Evolutionary conservation across 2,888 invertebrate genomes (phyloP).

Genomic region (Xestobium rufovillosum): DNA sequence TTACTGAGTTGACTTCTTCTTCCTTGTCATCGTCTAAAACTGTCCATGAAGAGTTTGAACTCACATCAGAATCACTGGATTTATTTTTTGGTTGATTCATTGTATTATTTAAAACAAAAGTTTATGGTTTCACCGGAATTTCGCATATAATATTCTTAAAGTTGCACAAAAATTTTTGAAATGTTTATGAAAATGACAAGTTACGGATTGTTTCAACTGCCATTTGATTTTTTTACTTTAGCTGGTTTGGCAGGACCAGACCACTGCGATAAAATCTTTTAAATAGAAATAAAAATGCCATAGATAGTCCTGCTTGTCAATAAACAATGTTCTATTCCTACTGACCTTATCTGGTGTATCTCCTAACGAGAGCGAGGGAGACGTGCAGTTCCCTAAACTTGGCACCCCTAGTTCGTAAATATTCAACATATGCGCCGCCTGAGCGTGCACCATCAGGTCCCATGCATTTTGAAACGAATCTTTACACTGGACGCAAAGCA

Average conservation of each 20-base stretch:
- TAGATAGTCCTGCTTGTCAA: no score
- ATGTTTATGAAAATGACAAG: no score
- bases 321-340: not conserved
- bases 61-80: constrained; percentile 30
- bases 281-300: no score
- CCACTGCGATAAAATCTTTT: not conserved
- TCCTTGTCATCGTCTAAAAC: constrained; percentile 22
- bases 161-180: no score
- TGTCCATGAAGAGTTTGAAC: constrained; percentile 34
- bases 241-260: not conserved
- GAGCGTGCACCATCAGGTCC: constrained; percentile 63
- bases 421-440: constrained; percentile 60
- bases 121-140: no score
- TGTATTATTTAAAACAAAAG: no score
- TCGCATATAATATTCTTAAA: no score
- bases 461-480: constrained; percentile 58
- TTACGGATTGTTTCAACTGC: no score
- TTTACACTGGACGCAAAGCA: constrained; percentile 59
- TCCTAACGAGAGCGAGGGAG: constrained; percentile 38
- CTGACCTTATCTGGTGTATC: constrained; percentile 40
- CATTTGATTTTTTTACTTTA: no score
- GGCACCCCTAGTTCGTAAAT: constrained; percentile 55
- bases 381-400: constrained; percentile 35
- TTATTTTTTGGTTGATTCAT: constrained; percentile 10
- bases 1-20: not conserved